These are phyloP conservation scores for Peromyscus melanophrys DNA, from an alignment of 2,797 vertebrate genomes.

Conservation along the genomic window DNA sequence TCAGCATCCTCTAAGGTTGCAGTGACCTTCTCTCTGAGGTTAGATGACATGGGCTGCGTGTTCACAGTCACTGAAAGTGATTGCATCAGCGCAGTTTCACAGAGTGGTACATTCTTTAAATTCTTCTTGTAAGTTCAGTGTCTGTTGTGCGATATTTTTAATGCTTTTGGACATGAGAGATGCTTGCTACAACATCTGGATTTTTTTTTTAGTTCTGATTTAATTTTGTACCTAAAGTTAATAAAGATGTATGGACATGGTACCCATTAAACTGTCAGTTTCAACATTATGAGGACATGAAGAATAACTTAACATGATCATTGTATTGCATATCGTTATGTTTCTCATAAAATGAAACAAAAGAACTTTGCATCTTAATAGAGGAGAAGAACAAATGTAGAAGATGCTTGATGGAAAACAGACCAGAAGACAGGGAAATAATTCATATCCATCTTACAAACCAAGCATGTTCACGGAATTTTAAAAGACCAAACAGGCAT, in stretches of 20 bases:
- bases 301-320: constrained; percentile 37
- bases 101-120: constrained; percentile 39
- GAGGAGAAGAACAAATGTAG: background rate
- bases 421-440: background rate
- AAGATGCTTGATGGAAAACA: background rate
- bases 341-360: constrained; percentile 49
- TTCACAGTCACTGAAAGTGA: constrained; percentile 20
- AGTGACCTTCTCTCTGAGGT: constrained; percentile 65
- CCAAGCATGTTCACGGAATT: background rate
- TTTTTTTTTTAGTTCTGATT: constrained; percentile 11
- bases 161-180: background rate
- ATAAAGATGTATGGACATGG: background rate
- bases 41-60: background rate
- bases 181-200: background rate
- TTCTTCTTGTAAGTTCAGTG: constrained; percentile 52
- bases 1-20: constrained; percentile 66
- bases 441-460: background rate
- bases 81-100: constrained; percentile 11
- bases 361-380: background rate
- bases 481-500: background rate
- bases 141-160: background rate
- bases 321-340: background rate
- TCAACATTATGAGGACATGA: background rate
- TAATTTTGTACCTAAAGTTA: constrained; percentile 53
- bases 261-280: constrained; percentile 23